Percentiles rank a stretch among this genome's conserved stretches.
Conservation (phyloP, 2,888 invertebrate genomes). For the Heteromurus nitidus region DNA sequence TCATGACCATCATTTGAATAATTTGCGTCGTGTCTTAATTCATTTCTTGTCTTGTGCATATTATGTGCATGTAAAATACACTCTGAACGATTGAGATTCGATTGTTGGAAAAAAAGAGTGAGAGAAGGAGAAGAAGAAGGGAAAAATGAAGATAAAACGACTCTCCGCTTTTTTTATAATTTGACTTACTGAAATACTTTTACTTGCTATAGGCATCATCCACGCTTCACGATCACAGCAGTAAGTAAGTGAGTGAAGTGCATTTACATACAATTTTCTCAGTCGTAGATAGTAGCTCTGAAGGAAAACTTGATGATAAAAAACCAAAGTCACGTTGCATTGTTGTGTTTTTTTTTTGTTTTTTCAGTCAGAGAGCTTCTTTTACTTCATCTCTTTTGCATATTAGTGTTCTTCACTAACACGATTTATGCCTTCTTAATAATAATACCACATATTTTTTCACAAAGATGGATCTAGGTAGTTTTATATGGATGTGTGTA, state of each 20-base stretch:
- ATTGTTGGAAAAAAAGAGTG: not conserved
- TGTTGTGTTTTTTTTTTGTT: slow-evolving; percentile 33
- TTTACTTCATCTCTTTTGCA: slow-evolving; percentile 6
- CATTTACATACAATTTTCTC: slow-evolving; percentile 22
- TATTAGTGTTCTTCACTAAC: slow-evolving; percentile 22
- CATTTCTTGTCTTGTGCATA: slow-evolving; percentile 32
- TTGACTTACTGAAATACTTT: slow-evolving; percentile 58
- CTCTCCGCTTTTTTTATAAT: slow-evolving; percentile 15
- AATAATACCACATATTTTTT: slow-evolving; percentile 27
- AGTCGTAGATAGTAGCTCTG: slow-evolving; percentile 19
- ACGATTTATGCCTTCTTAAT: slow-evolving; percentile 56
- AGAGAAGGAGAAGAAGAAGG: not conserved
- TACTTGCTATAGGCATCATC: slow-evolving; percentile 39
- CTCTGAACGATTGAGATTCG: not conserved
- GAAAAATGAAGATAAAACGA: not conserved
- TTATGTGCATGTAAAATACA: not conserved
- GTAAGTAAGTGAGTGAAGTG: slow-evolving; percentile 20
- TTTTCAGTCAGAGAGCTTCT: slow-evolving; percentile 16
- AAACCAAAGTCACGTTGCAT: slow-evolving; percentile 58
- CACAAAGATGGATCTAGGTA: not conserved
- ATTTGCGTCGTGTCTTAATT: slow-evolving; percentile 70
- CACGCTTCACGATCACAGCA: slow-evolving; percentile 22
- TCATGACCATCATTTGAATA: slow-evolving; percentile 69
- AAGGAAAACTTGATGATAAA: slow-evolving; percentile 29
- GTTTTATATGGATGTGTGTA: too few relatives aligned